phyloP scores from a whole-genome alignment of 2,797 vertebrate genomes.

The Columba guinea region DNA sequence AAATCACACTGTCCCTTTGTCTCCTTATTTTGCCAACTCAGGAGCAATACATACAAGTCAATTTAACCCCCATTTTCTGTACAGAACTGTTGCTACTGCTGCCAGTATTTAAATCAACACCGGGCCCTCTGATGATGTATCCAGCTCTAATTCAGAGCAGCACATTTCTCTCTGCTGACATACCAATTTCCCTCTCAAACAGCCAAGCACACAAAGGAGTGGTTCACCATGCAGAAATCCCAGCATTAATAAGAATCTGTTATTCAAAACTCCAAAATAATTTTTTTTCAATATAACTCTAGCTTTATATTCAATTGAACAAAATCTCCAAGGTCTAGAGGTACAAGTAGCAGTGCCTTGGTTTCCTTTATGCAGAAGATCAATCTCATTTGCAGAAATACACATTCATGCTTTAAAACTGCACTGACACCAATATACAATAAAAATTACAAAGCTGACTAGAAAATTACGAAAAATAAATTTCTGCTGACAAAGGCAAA shows the following conservation, averaged over 20 bases:
- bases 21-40: not conserved
- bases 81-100: not conserved
- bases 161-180: not conserved
- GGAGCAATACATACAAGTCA: not conserved
- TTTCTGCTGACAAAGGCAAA: not conserved
- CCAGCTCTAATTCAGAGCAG: not conserved
- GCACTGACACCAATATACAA: not conserved
- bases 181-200: not conserved
- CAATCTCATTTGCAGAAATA: not conserved
- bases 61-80: not conserved
- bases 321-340: not conserved
- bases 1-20: not conserved
- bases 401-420: not conserved
- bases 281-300: not conserved
- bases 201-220: not conserved
- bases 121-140: not conserved
- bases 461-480: not conserved
- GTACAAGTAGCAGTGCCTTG: not conserved
- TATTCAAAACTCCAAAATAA: not conserved
- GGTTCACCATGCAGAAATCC: not conserved
- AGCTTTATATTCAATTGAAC: not conserved
- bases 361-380: not conserved
- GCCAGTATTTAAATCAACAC: not conserved
- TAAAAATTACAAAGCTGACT: not conserved
- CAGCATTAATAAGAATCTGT: not conserved